Base-by-base conservation (phyloP, 2,113 vertebrate genomes). In the Prionailurus viverrinus region DNA sequence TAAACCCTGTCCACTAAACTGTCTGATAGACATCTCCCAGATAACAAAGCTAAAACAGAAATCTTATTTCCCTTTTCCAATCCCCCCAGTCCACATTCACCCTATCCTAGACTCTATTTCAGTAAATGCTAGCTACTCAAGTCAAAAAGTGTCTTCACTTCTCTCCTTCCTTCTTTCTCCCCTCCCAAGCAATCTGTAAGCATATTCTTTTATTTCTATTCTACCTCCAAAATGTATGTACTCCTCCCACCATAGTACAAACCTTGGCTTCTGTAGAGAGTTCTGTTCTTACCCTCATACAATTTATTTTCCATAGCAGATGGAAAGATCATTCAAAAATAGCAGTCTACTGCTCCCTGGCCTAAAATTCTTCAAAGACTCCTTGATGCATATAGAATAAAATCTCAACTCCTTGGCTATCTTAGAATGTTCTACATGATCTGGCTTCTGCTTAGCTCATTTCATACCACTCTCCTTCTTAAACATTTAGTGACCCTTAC, bases 251-350 rank as follows among this genome's bases (percentile, higher is more conserved):
- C 53, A 16, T 5, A 61, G 27, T 58, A 51, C 31, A 94, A 31
- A 25, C 65, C 66, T 82, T 66, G 41, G 25, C 66, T 89, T 89
- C 53, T 63, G 53, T 86, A 89, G 5, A 89, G 33, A 66, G 31
- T 92, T 83, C 10, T 31, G 3, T 85, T 71, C 36, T 88, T 89
- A 61, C 66, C 39, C 39, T 13, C 10, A 39, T 71, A 73, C 31
- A 71, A 39, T 79, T 58, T 8, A 63, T 71, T 81, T 94, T 48
- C 85, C 63, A 63, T 29, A 94, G 41, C 36, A 89, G 19, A 78
- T 82, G 39, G 53, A 89, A 89, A 81, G 41, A 82, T 81, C 65
- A 51, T 82, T 94, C 55, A 31, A 88, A 89, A 94, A 89, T 16
- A 51, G 23, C 65, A 48, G 33, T 53, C 25, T 82, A 39, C n/a